Base-by-base conservation (phyloP, 2,888 invertebrate species). In the Hydropsyche betteni region DNA sequence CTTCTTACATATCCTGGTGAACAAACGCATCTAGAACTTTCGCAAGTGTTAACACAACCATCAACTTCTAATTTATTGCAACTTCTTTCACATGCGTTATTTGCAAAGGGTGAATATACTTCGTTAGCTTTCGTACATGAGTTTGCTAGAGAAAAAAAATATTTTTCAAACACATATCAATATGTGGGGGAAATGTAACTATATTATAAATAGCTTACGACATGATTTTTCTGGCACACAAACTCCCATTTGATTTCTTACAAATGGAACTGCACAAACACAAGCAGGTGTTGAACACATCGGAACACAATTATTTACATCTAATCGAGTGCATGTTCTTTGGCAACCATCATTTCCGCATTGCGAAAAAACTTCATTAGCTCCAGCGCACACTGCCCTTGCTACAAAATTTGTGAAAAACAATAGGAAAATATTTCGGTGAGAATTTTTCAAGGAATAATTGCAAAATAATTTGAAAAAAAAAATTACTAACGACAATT, bases 261-360 rank as follows among this genome's bases (percentile, higher is more conserved):
- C 36, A 14, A 64, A 77, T 64, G 68, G 74, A 5, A 16, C 69
- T 12, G 33, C 69, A 33, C 76, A 77, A 10, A 77, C 58, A 51
- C 76, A 77, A 5, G 71, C 74, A 7, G 74, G 51, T 8, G 16
- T 14, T 7, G 33, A 10, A 50, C 69, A 69, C 3, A 69, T 34
- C 1, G 50, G 50, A 24, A 50, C 44, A 38, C 69, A 69, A 50
- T 50, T 51, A 14, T 12, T 16, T 14, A 51, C 16, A 16, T 50
- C 16, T 4, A 52, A 68, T 14, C 74, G 71, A 5, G 68, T 68
- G 16, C 77, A 77, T 0, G 75, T 75, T 44, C 74, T 72, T 52
- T 55, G 52, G 58, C 77, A 77, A 4, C 75, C 77, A 34, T 74
- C 71, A 24, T 71, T 72, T 5, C 77, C 77, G n/a, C 77, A 77